These are phyloP conservation scores for Thunnus maccoyii DNA, from an alignment of 2,113 vertebrate genomes.

Conservation along the genomic window DNA sequence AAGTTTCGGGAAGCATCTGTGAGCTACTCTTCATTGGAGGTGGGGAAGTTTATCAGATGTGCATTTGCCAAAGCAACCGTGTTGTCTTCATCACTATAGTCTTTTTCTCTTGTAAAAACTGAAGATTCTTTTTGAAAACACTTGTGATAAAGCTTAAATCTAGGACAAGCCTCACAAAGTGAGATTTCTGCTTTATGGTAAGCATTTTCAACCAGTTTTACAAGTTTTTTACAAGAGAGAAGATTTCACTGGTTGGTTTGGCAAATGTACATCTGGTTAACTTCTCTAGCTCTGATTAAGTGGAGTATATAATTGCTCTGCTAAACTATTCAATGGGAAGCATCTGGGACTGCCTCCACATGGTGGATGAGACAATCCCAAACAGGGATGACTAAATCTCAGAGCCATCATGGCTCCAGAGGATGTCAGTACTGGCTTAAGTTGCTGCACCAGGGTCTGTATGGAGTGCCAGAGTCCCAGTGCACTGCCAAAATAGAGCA, in stretches of 20 bases:
- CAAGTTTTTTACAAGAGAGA: neutral
- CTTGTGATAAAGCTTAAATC: neutral
- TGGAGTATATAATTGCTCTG: neutral
- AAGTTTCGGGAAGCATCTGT: neutral
- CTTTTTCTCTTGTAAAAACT: neutral
- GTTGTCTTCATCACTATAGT: neutral
- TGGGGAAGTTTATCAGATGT: neutral
- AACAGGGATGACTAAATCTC: neutral
- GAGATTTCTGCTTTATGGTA: neutral
- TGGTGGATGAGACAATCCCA: neutral
- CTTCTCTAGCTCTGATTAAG: neutral
- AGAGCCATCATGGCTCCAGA: neutral
- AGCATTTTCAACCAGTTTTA: neutral
- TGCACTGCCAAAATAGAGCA: neutral
- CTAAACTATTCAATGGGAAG: neutral
- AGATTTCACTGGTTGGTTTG: neutral
- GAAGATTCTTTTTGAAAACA: constrained; percentile 5
- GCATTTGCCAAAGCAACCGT: neutral
- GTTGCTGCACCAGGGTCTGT: neutral
- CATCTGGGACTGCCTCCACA: neutral
- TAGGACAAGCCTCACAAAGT: neutral
- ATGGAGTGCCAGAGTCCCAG: neutral
- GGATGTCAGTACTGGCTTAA: neutral
- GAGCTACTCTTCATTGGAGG: neutral
- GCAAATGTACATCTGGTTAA: neutral